These are phyloP conservation scores for Xylota segnis DNA, from an alignment of 2,888 invertebrate species.

Conservation along the genomic window DNA sequence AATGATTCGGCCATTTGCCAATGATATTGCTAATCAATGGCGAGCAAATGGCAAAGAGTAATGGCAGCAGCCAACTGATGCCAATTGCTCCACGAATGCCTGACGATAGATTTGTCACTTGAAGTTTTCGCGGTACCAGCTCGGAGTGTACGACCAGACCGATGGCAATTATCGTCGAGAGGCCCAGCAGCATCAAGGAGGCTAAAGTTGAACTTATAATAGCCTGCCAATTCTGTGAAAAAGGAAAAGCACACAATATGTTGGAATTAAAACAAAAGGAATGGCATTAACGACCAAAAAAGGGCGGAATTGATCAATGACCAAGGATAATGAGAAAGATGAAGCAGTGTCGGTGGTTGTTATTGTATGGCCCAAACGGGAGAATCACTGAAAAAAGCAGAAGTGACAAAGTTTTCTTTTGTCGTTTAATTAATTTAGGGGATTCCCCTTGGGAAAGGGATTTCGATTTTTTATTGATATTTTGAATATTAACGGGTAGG, in stretches of 20 bases:
- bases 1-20: constrained; percentile 85
- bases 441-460: constrained; percentile 9
- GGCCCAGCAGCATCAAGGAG: constrained; percentile 87
- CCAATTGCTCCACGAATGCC: constrained; percentile 84
- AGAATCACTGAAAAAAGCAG: constrained; percentile 4
- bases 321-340: constrained; percentile 41
- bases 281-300: constrained; percentile 37
- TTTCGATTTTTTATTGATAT: constrained; percentile 25
- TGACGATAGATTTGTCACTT: constrained; percentile 78
- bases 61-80: constrained; percentile 84
- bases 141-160: constrained; percentile 84
- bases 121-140: constrained; percentile 82
- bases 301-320: constrained; percentile 50
- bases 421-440: constrained; percentile 50
- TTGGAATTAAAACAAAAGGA: constrained; percentile 19
- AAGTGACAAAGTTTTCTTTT: constrained; percentile 21
- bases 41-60: constrained; percentile 83
- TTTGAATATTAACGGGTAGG: constrained; percentile 11
- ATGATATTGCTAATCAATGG: constrained; percentile 84
- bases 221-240: constrained; percentile 86
- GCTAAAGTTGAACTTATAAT: constrained; percentile 87
- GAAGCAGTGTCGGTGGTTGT: constrained; percentile 7
- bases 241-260: constrained; percentile 42
- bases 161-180: constrained; percentile 86
- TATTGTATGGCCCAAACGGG: constrained; percentile 29